phyloP scores from a whole-genome alignment of 2,113 vertebrate genomes.

The Ictidomys tridecemlineatus region DNA sequence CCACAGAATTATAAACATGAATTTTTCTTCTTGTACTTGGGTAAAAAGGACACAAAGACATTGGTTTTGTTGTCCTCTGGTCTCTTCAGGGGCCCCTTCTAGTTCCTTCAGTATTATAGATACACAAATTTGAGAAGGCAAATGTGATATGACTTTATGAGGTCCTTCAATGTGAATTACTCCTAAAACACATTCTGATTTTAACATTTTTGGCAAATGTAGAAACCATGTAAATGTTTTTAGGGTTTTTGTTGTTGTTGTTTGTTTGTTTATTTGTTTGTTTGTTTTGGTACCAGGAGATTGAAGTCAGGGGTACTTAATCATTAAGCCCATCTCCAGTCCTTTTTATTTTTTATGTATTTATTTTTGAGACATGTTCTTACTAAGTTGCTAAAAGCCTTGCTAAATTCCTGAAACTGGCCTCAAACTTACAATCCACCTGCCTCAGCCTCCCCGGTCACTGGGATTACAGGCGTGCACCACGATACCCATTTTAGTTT shows the following conservation, averaged over 20 bases:
- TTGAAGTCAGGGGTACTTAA: no score
- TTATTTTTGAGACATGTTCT: no score
- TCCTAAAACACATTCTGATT: background rate
- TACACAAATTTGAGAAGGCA: background rate
- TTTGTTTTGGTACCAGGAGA: no score
- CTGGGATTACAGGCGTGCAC: no score
- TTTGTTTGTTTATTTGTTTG: no score
- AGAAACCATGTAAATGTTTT: background rate
- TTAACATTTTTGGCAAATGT: conserved; percentile 35
- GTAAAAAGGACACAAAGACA: background rate
- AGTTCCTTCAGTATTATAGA: background rate
- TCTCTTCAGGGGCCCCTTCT: background rate
- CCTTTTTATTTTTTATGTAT: no score
- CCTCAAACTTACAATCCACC: no score
- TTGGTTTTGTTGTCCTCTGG: background rate
- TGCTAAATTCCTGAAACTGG: no score
- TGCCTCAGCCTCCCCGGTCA: no score
- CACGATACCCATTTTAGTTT: background rate
- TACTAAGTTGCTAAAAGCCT: no score
- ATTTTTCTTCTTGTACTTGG: background rate
- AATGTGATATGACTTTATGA: background rate
- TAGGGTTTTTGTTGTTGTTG: background rate
- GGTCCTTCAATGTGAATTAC: background rate
- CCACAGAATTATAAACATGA: background rate
- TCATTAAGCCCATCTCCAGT: no score